Base-by-base conservation (phyloP, 2,888 invertebrate species). In the Abrostola triplasia region DNA sequence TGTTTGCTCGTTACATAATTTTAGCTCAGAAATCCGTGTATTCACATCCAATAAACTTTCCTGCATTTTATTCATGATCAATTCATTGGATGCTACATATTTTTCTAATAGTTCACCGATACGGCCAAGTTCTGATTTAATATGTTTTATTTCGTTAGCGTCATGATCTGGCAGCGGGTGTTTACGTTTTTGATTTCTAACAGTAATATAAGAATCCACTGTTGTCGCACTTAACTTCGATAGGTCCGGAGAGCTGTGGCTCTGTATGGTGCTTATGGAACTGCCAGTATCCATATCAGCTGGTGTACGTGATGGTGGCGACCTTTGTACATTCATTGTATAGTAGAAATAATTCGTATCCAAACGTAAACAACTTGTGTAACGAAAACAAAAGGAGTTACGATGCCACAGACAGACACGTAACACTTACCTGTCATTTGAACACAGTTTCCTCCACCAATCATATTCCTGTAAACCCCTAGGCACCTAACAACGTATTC, bases 21-120 rank as follows among this genome's bases (percentile, higher is more conserved):
- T 52, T 11, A 59, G 9, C 10, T 59, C 50, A 11, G 36, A 35
- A 6, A 59, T 52, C n/a, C 48, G 36, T 5, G 49, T 12, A 24
- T 59, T 53, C 8, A 59, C 53, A 10, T 59, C 47, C 0, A 44
- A 4, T 6, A 48, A n/a, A 48, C 47, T 59, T 40, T 53, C 53
- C 11, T 53, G 53, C 47, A 53, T 53, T 51, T 40, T 59, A 47
- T 24, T 59, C 8, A 59, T 53, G 41, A 59, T 59, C 10, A 47
- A 47, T 11, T 59, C 48, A 36, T 48, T 53, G 5, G 40, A 59
- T 13, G n/a, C 59, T 7, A 48, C 48, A 37, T 59, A 59, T 38
- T 53, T 59, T 59, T 59, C 53, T 10, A 59, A 10, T 10, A 59
- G 35, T 2, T 12, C 44, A n/a, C 59, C 36, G 5, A 53, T 48